Evolutionary conservation across 1,140 invertebrate genomes (phyloP).

Genomic region (Meloidogyne chitwoodi): DNA sequence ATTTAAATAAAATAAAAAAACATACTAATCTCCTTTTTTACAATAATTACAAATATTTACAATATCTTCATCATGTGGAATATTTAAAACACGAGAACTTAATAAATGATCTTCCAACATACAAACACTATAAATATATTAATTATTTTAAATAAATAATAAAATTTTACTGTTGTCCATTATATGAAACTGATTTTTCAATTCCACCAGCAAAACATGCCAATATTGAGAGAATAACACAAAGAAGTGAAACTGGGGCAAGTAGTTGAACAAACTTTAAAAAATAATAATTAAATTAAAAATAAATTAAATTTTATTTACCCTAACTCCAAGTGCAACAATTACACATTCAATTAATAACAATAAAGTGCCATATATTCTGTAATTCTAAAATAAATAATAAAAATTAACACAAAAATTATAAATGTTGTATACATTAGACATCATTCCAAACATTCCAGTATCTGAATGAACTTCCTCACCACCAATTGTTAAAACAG

Average conservation of each 20-base stretch:
- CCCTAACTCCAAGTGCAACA: slow-evolving; percentile 64
- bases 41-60: slow-evolving; percentile 52
- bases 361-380: slow-evolving; percentile 63
- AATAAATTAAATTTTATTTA: slow-evolving; percentile 10
- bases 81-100: no score
- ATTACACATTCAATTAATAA: slow-evolving; percentile 62
- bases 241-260: slow-evolving; percentile 27
- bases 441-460: slow-evolving; percentile 56
- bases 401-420: no score
- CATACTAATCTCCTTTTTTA: slow-evolving; percentile 48
- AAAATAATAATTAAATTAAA: neutral
- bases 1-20: neutral
- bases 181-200: slow-evolving; percentile 50
- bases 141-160: neutral
- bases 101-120: slow-evolving; percentile 52
- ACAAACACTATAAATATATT: slow-evolving; percentile 45
- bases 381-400: slow-evolving; percentile 58
- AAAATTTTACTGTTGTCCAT: slow-evolving; percentile 48
- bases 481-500: slow-evolving; percentile 62
- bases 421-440: slow-evolving; percentile 41
- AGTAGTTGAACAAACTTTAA: neutral
- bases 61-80: slow-evolving; percentile 28
- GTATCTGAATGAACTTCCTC: slow-evolving; percentile 58
- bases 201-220: slow-evolving; percentile 64
- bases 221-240: slow-evolving; percentile 64